phyloP scores from a whole-genome alignment of 2,797 vertebrate genomes.

The Urophycis tenuis region DNA sequence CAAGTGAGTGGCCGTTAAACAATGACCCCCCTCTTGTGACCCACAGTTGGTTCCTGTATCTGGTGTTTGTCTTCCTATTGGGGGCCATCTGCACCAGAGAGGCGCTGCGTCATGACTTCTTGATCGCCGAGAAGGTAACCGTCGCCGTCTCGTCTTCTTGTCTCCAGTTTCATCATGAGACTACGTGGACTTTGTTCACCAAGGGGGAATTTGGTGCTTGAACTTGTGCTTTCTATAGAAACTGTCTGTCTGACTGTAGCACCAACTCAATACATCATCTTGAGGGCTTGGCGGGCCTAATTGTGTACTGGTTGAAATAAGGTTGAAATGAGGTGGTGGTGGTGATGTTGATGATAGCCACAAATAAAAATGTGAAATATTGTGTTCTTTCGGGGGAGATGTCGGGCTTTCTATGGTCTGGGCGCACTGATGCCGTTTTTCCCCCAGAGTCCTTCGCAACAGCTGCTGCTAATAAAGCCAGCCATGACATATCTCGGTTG shows the following conservation, averaged over 20 bases:
- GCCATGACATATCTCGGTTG: slow-evolving; percentile 7
- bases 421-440: not conserved
- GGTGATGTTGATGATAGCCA: not conserved
- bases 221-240: not conserved
- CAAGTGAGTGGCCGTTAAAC: not conserved
- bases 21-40: slow-evolving; percentile 48
- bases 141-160: slow-evolving; percentile 8
- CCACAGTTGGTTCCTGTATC: slow-evolving; percentile 97
- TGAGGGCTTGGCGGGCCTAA: not conserved
- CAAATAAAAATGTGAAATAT: too few species aligned
- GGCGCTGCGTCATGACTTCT: slow-evolving; percentile 88
- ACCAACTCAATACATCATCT: too few species aligned
- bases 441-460: slow-evolving; percentile 15
- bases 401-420: not conserved
- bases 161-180: not conserved
- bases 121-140: slow-evolving; percentile 97
- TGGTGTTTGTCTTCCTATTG: slow-evolving; percentile 92
- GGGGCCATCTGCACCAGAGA: slow-evolving; percentile 92
- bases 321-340: not conserved
- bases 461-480: slow-evolving; percentile 25
- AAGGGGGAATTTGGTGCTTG: not conserved
- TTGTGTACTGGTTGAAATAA: not conserved
- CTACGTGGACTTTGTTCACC: not conserved
- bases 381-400: not conserved
- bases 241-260: too few species aligned